Conservation (phyloP, 1,140 invertebrate species). For the Zaprionus nigranus region DNA sequence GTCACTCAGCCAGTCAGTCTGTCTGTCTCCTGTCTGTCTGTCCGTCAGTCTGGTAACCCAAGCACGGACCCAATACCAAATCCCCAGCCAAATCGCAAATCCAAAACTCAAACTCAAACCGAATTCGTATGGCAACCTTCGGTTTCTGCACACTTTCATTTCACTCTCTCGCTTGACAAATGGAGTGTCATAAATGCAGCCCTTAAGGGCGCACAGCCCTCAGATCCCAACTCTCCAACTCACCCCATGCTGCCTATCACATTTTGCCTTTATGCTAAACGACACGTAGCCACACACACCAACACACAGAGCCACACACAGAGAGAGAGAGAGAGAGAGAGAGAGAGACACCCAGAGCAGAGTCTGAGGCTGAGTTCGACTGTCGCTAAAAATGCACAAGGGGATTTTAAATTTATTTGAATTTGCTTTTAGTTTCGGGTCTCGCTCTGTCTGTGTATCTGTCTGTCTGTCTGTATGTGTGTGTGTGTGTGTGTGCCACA, state of each 20-base stretch:
- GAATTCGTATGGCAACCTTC: conserved; percentile 52
- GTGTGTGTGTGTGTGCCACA: conserved; percentile 45
- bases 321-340: neutral
- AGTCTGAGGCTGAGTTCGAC: conserved; percentile 51
- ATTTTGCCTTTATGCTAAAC: conserved; percentile 75
- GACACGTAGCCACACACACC: conserved; percentile 63
- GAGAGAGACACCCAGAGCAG: conserved; percentile 11
- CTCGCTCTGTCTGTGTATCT: conserved; percentile 19
- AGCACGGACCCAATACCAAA: conserved; percentile 50
- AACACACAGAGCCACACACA: conserved; percentile 21
- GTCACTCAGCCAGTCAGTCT: neutral
- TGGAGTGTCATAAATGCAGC: conserved; percentile 83
- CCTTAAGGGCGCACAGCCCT: conserved; percentile 66
- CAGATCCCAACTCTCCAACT: neutral
- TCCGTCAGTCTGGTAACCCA: conserved; percentile 38
- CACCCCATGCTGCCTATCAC: conserved; percentile 37
- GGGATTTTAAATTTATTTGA: conserved; percentile 83
- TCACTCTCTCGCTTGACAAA: conserved; percentile 76
- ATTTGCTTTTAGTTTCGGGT: conserved; percentile 82
- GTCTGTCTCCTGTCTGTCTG: conserved; percentile 6
- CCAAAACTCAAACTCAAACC: conserved; percentile 43
- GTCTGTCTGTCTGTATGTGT: neutral
- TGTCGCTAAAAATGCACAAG: conserved; percentile 80
- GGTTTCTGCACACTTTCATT: conserved; percentile 70
- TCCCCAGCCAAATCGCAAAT: conserved; percentile 47